Percentiles rank a stretch among this genome's conserved stretches.
These are phyloP conservation scores for Drosophila nr. fundita DNA, from an alignment of 2,888 invertebrate species.

Conservation along the genomic window DNA sequence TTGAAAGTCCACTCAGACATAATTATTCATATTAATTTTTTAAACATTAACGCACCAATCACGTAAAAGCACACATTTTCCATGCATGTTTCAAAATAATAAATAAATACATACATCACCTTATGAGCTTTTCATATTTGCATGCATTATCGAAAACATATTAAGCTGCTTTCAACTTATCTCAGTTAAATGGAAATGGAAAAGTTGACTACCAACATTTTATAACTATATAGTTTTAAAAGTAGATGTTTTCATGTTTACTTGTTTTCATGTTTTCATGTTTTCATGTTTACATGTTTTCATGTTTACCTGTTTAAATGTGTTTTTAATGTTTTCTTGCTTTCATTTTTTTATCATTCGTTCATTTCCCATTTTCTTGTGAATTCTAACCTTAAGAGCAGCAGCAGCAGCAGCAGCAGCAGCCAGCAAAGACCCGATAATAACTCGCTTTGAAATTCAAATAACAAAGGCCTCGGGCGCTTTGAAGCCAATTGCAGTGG, in stretches of 20 bases:
- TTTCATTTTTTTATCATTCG: background rate
- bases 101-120: background rate
- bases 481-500: background rate
- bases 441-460: constrained; percentile 13
- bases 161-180: background rate
- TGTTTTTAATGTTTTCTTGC: background rate
- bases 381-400: background rate
- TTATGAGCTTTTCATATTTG: background rate
- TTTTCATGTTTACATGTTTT: background rate
- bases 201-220: background rate
- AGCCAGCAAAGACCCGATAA: constrained; percentile 6
- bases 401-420: background rate
- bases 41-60: background rate
- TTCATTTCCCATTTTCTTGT: constrained; percentile 12
- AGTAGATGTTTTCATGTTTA: background rate
- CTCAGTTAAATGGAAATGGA: background rate
- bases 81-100: background rate
- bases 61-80: background rate
- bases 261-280: background rate
- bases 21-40: background rate
- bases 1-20: background rate
- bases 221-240: background rate
- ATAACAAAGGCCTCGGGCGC: constrained; percentile 20
- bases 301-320: background rate
- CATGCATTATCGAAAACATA: background rate